A percentile compares a stretch with the other conserved stretches of the same genome.
Conservation (phyloP, 2,797 vertebrate genomes). For the Halcyon chelicuti region DNA sequence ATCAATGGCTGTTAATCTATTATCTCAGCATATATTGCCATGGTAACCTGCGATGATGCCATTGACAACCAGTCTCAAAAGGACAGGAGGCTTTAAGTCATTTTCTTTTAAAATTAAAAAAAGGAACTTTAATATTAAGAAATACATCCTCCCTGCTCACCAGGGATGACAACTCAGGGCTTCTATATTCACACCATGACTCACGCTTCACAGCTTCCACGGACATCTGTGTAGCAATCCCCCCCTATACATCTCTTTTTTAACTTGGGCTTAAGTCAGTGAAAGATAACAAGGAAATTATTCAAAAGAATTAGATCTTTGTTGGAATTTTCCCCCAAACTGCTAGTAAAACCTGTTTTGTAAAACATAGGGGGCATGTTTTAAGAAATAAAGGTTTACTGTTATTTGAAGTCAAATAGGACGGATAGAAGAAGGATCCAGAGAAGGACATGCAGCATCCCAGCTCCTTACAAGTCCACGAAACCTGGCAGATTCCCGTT, state of each 20-base stretch:
- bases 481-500: neutral
- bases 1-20: constrained; percentile 68
- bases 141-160: constrained; percentile 67
- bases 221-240: constrained; percentile 51
- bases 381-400: neutral
- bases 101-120: constrained; percentile 75
- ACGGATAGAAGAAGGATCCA: neutral
- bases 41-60: constrained; percentile 68
- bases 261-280: constrained; percentile 36
- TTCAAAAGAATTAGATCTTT: constrained; percentile 25
- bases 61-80: constrained; percentile 68
- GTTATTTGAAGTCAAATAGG: neutral
- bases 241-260: neutral
- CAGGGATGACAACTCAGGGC: constrained; percentile 68
- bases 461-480: neutral
- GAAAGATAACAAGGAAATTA: constrained; percentile 52
- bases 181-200: constrained; percentile 67
- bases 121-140: constrained; percentile 74
- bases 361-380: neutral
- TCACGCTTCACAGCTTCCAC: constrained; percentile 64
- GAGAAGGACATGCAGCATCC: neutral
- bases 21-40: constrained; percentile 67
- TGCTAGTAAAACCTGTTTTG: neutral
- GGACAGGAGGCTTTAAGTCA: constrained; percentile 70
- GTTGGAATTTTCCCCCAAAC: neutral